These are phyloP conservation scores for Phalacrocorax brasilianus DNA, from an alignment of 2,113 vertebrate genomes.

Conservation along the genomic window DNA sequence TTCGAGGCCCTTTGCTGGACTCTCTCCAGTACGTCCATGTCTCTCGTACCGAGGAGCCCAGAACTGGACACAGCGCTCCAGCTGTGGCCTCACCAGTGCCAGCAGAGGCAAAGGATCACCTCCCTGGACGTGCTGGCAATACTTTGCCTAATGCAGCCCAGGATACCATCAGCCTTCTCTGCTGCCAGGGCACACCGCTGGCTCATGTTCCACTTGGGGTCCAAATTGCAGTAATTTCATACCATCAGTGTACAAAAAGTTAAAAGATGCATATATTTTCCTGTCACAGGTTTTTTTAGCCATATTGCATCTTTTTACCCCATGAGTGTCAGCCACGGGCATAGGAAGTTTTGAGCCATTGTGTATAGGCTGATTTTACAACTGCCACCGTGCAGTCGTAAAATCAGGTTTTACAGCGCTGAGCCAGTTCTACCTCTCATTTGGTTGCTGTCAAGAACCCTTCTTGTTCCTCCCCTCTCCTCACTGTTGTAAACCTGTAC, in stretches of 20 bases:
- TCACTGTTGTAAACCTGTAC: neutral
- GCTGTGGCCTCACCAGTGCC: neutral
- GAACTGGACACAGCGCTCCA: neutral
- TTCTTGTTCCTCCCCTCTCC: neutral
- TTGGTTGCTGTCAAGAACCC: neutral
- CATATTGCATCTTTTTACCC: neutral
- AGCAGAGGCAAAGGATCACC: neutral
- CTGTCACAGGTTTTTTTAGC: neutral
- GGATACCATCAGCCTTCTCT: neutral
- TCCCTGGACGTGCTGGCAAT: neutral
- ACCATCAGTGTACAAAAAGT: neutral
- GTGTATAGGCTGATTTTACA: too few species aligned
- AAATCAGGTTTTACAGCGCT: neutral
- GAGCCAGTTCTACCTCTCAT: neutral
- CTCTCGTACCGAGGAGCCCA: neutral
- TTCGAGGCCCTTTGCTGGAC: neutral
- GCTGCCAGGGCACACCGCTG: neutral
- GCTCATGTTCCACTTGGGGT: neutral
- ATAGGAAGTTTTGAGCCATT: neutral
- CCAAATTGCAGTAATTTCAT: accelerated
- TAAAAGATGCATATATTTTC: neutral
- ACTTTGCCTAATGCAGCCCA: neutral
- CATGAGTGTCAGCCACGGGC: neutral
- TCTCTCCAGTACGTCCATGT: neutral
- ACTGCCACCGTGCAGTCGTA: neutral